A percentile compares a stretch with the other conserved stretches of the same genome.
phyloP scores from a whole-genome alignment of 2,888 invertebrate species.

The Chrysolina americana region DNA sequence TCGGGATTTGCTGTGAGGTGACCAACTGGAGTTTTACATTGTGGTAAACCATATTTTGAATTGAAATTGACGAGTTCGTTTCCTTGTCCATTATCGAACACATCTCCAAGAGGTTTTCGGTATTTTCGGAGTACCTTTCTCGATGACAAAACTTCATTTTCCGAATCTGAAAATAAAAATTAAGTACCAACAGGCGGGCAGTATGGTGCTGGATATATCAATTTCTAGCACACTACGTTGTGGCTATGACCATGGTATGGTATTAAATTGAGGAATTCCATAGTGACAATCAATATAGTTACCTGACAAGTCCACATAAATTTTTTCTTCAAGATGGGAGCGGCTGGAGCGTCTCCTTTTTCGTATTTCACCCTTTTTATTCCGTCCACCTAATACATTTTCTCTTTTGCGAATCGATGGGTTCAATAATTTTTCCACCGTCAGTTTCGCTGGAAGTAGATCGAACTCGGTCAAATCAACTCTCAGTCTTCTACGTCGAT shows the following conservation, averaged over 20 bases:
- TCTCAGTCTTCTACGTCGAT: neutral
- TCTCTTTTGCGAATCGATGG: neutral
- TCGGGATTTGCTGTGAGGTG: too few species aligned
- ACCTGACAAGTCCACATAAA: neutral
- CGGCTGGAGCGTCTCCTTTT: neutral
- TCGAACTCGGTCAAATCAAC: neutral
- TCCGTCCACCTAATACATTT: neutral
- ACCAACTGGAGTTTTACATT: too few species aligned
- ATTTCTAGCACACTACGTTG: too few species aligned
- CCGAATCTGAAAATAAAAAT: neutral
- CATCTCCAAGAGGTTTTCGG: neutral
- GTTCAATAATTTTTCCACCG: neutral
- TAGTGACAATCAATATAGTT: neutral
- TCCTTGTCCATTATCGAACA: neutral
- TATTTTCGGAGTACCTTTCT: neutral
- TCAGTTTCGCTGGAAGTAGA: neutral
- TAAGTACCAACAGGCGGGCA: too few species aligned
- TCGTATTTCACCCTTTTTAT: neutral
- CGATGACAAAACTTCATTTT: neutral
- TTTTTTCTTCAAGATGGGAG: neutral
- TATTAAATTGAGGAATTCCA: too few species aligned
- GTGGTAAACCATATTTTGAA: neutral
- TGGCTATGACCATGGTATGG: too few species aligned
- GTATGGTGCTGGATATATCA: too few species aligned
- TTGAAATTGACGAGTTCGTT: neutral